These are phyloP conservation scores for Melikaiella ostensackeni DNA, from an alignment of 2,888 invertebrate species.

Conservation along the genomic window DNA sequence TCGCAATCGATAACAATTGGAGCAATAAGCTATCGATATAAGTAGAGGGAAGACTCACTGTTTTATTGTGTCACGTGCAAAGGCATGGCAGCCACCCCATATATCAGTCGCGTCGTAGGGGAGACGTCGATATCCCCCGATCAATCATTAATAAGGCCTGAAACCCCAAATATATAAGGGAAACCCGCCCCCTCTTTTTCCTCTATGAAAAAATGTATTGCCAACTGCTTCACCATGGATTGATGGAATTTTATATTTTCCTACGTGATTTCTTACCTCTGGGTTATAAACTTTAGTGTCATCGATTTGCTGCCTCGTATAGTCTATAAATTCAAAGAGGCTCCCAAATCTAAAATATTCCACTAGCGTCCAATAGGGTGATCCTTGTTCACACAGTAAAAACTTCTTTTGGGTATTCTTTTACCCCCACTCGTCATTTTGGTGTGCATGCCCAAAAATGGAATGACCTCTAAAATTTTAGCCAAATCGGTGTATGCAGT, in stretches of 20 bases:
- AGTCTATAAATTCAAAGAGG: neutral
- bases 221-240: slow-evolving; percentile 66
- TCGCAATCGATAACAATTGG: slow-evolving; percentile 69
- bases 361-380: too few species aligned
- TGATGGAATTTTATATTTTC: slow-evolving; percentile 77
- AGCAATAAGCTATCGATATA: slow-evolving; percentile 62
- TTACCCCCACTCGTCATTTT: too few species aligned
- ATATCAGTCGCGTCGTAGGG: slow-evolving; percentile 75
- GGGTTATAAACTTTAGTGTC: neutral
- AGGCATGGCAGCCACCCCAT: slow-evolving; percentile 69
- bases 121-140: slow-evolving; percentile 76
- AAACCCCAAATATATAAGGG: slow-evolving; percentile 75
- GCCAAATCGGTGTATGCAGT: too few species aligned
- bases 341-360: neutral
- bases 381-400: too few species aligned
- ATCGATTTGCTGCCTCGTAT: neutral
- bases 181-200: slow-evolving; percentile 53
- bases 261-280: slow-evolving; percentile 69
- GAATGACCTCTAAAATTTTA: too few species aligned
- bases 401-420: too few species aligned
- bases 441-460: too few species aligned
- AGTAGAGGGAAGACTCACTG: slow-evolving; percentile 44
- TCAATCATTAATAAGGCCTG: slow-evolving; percentile 77
- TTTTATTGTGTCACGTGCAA: slow-evolving; percentile 77
- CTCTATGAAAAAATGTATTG: slow-evolving; percentile 64